Base-by-base conservation (phyloP, 2,888 invertebrate genomes). In the Leptopilina syphax region DNA sequence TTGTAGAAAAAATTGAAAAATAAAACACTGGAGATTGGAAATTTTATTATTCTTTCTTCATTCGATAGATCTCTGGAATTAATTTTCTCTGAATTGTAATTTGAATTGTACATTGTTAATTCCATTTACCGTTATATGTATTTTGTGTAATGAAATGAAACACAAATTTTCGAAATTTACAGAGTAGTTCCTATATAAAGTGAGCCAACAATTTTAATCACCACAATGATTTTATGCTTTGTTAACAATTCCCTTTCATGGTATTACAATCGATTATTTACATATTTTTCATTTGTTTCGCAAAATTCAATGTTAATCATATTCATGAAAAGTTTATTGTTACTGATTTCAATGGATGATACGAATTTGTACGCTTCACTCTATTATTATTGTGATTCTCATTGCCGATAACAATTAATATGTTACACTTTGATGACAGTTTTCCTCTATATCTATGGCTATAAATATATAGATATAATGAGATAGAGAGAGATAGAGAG, bases 391-490 rank as follows among this genome's bases (percentile, higher is more conserved):
- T 24, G 63, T 18, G 63, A 63, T 63, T 63, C 24, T 18, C 9
- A 63, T 63, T 24, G 24, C 7, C 18, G 63, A 9, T 18, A 63
- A 63, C 63, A 63, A 24, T 63, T 63, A 63, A 24, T 63, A 18
- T 63, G 63, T 63, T 63, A 63, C 63, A 63, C 63, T 63, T 63
- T 63, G 63, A 63, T 63, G 63, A 63, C 24, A 63, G 3, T 24
- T 63, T 63, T 24, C n/a, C 63, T 63, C 6, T 63, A 24, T n/a
- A 3, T 12, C 9, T 50, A 50, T 10, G 50, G 2, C 2, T 8
- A 47, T 47, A 47, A 9, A 34, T 34, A 34, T 34, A 34, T 34
- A 34, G 34, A 34, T 34, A 34, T 34, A 34, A 34, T 34, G 34
- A 34, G 34, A 2, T 3, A 34, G 34, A 4, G 34, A 2, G 27